Evolutionary conservation across 2,888 invertebrate species (phyloP).

Genomic region (Apamea anceps): DNA sequence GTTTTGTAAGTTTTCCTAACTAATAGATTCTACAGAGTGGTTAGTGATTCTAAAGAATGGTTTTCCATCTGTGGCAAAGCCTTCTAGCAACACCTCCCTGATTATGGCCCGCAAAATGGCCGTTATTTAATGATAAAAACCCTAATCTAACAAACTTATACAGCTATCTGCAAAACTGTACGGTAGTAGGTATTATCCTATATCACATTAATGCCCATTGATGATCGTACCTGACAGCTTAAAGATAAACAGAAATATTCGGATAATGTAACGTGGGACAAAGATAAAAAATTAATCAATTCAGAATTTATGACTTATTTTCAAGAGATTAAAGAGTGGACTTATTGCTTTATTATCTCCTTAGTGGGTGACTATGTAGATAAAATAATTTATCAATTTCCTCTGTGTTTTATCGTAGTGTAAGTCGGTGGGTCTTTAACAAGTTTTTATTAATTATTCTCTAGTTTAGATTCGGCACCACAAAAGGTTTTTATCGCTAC

Average conservation of each 20-base stretch:
- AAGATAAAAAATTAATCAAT: conserved; percentile 28
- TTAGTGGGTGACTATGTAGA: conserved; percentile 60
- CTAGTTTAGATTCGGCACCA: conserved; percentile 64
- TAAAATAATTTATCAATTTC: conserved; percentile 74
- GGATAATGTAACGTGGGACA: conserved; percentile 30
- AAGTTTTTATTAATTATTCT: conserved; percentile 69
- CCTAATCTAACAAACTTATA: neutral
- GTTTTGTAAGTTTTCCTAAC: neutral
- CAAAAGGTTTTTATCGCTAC: conserved; percentile 62
- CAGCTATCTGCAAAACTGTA: conserved; percentile 19
- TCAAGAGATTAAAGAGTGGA: conserved; percentile 48
- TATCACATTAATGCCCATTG: neutral
- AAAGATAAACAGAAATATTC: conserved; percentile 40
- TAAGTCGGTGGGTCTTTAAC: conserved; percentile 71
- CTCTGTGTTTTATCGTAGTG: conserved; percentile 68
- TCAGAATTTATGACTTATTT: conserved; percentile 35
- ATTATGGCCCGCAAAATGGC: neutral
- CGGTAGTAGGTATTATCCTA: neutral
- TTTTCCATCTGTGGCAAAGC: neutral
- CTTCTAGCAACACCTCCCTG: neutral
- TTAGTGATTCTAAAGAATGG: neutral
- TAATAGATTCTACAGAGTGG: too few species aligned
- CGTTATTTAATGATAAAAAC: neutral
- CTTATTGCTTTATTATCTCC: conserved; percentile 64
- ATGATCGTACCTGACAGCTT: conserved; percentile 21